Conservation (phyloP, 2,113 vertebrate species). For the Apodemus sylvaticus region DNA sequence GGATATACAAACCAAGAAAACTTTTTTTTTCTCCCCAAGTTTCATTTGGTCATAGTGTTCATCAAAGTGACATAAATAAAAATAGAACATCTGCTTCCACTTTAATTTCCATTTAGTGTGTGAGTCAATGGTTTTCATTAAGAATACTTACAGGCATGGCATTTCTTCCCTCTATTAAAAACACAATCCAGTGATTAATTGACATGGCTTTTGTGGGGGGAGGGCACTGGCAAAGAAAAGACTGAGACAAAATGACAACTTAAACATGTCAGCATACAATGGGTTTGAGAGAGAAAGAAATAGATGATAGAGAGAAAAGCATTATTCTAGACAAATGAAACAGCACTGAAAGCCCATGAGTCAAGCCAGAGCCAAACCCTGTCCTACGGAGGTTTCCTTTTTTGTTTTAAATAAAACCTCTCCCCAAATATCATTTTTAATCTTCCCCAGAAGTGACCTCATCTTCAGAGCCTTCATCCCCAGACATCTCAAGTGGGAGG, state of each 20-base stretch:
- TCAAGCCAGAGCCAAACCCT: slow-evolving; percentile 90
- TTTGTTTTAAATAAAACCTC: slow-evolving; percentile 85
- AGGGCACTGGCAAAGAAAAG: slow-evolving; percentile 54
- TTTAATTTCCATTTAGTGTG: neutral
- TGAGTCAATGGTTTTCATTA: neutral
- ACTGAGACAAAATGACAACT: slow-evolving; percentile 84
- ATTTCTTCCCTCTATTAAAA: slow-evolving; percentile 78
- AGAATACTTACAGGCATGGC: slow-evolving; percentile 70
- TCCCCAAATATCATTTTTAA: slow-evolving; percentile 88
- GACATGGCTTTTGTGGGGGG: slow-evolving; percentile 86
- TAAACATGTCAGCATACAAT: slow-evolving; percentile 82
- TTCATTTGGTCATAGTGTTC: neutral
- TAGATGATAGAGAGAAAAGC: slow-evolving; percentile 52
- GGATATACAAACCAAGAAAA: neutral
- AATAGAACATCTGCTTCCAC: neutral
- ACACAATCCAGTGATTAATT: slow-evolving; percentile 79
- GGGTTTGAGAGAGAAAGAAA: neutral
- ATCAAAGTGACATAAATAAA: neutral
- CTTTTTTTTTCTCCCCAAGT: neutral
- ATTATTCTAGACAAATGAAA: slow-evolving; percentile 70
- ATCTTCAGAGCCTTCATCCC: slow-evolving; percentile 97
- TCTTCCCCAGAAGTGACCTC: slow-evolving; percentile 97
- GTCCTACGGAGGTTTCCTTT: slow-evolving; percentile 86
- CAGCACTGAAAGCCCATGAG: slow-evolving; percentile 89
- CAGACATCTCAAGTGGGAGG: slow-evolving; percentile 93